phyloP scores from a whole-genome alignment of 2,113 vertebrate genomes.

The Callithrix jacchus region DNA sequence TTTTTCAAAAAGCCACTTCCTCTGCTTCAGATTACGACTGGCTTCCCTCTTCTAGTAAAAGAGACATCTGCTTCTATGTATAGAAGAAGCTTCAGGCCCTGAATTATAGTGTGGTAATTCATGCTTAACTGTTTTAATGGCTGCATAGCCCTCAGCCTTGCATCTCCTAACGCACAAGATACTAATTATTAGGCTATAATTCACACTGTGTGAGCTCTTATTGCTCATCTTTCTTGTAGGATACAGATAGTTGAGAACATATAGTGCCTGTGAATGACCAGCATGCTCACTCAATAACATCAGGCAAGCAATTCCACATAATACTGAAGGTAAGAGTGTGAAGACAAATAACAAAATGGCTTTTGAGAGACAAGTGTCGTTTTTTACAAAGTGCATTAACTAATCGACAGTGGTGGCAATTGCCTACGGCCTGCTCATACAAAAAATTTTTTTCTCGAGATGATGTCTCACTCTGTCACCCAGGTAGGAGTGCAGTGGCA shows the following conservation, averaged over 20 bases:
- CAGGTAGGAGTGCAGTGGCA: no score
- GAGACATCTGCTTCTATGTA: constrained; percentile 67
- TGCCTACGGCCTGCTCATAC: neutral
- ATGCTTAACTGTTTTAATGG: constrained; percentile 62
- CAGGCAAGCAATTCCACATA: neutral
- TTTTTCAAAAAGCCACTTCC: no score
- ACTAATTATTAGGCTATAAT: constrained; percentile 63
- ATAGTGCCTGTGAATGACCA: neutral
- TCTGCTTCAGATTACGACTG: neutral
- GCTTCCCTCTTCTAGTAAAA: constrained; percentile 51
- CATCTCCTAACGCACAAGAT: neutral
- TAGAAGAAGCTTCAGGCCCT: constrained; percentile 64
- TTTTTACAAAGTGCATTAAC: constrained; percentile 17
- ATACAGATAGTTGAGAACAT: neutral
- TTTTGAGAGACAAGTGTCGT: neutral
- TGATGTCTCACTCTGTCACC: no score
- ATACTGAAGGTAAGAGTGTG: neutral
- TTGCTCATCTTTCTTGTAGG: constrained; percentile 36
- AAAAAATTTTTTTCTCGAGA: neutral
- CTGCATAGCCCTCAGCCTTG: constrained; percentile 61
- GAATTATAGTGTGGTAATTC: constrained; percentile 72
- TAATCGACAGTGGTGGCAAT: neutral
- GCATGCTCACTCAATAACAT: neutral
- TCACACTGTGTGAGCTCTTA: constrained; percentile 51
- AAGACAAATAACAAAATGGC: constrained; percentile 31